Conservation (phyloP, 1,140 invertebrate species). For the Brachionus koreanus region DNA sequence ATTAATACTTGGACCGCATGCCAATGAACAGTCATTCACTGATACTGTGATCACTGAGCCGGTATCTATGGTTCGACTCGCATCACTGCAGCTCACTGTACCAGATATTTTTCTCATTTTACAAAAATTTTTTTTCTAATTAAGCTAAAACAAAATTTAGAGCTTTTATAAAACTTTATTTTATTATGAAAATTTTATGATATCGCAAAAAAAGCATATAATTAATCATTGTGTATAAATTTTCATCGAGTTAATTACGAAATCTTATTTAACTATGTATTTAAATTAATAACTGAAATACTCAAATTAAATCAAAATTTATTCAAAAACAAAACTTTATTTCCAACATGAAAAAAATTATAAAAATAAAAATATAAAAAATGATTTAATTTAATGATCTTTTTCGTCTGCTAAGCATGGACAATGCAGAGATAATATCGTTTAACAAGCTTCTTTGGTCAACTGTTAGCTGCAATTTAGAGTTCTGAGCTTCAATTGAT, state of each 20-base stretch:
- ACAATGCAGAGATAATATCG: constrained; percentile 14
- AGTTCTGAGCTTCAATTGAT: not conserved
- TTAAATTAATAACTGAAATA: not conserved
- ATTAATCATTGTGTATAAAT: not conserved
- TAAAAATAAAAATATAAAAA: not conserved
- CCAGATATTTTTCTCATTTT: constrained; percentile 27
- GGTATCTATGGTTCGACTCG: not conserved
- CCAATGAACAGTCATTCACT: not conserved
- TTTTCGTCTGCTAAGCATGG: not conserved
- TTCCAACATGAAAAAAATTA: not conserved
- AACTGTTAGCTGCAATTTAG: not conserved
- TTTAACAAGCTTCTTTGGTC: constrained; percentile 34
- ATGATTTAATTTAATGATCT: not conserved
- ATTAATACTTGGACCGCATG: not conserved
- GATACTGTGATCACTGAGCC: not conserved
- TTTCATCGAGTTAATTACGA: not conserved
- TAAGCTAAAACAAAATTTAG: not conserved
- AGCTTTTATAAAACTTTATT: not conserved
- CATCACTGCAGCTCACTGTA: not conserved
- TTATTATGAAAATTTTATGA: constrained; percentile 18
- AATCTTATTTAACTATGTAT: not conserved
- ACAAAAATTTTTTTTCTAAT: not conserved
- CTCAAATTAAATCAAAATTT: not conserved
- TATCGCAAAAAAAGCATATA: not conserved
- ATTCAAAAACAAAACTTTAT: not conserved